Conservation (phyloP, 2,797 vertebrate genomes). For the Clarias platycephalus region DNA sequence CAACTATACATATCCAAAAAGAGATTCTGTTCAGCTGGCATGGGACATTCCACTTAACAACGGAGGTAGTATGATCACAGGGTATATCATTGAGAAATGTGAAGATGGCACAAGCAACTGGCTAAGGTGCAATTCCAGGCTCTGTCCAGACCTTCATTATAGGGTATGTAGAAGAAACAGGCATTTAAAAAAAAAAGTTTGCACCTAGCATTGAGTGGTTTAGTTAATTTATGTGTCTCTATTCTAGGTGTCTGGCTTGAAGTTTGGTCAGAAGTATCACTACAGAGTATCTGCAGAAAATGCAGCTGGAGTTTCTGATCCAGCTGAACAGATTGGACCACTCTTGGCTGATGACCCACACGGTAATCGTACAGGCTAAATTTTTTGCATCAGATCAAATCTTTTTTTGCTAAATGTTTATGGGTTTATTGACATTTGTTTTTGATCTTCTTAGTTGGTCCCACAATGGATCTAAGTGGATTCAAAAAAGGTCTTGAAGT, state of each 20-base stretch:
- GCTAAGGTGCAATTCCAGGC: slow-evolving; percentile 89
- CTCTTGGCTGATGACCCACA: slow-evolving; percentile 90
- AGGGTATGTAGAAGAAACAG: slow-evolving; percentile 71
- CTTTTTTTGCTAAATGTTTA: not conserved
- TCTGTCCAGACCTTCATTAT: slow-evolving; percentile 87
- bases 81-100: slow-evolving; percentile 90
- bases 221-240: not conserved
- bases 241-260: slow-evolving; percentile 86
- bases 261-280: slow-evolving; percentile 85
- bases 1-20: slow-evolving; percentile 84
- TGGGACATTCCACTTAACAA: slow-evolving; percentile 93
- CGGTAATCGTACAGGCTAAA: slow-evolving; percentile 64
- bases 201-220: not conserved
- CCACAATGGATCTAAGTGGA: slow-evolving; percentile 86
- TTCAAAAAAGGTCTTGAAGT: slow-evolving; percentile 95
- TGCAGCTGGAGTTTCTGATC: slow-evolving; percentile 91
- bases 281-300: slow-evolving; percentile 96
- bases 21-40: slow-evolving; percentile 84
- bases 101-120: slow-evolving; percentile 91
- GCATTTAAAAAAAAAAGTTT: not conserved
- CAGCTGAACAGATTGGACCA: slow-evolving; percentile 87
- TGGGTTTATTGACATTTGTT: slow-evolving; percentile 48
- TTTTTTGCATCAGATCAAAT: not conserved
- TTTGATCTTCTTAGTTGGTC: slow-evolving; percentile 69
- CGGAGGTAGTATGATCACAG: slow-evolving; percentile 91